Evolutionary conservation across 2,797 vertebrate genomes (phyloP), one percentile per base, ranked within the genome.

Genomic region (Eulemur coronatus): DNA sequence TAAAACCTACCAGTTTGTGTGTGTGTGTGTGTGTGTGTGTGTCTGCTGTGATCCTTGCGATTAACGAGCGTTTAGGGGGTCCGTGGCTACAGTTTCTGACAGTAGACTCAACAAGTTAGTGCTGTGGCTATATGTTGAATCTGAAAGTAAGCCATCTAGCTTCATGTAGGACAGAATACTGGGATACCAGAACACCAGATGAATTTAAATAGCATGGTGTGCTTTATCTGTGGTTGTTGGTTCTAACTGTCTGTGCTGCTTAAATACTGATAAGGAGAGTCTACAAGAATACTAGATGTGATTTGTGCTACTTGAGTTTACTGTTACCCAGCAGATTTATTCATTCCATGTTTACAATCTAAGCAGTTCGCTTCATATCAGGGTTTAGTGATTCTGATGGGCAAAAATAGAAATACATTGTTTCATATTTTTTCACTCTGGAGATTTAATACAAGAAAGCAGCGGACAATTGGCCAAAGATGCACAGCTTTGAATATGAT

Each of bases 241-340:
- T 84, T 95, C 95, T 97, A 78, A 95, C 95, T 92, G 96, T 96
- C 95, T 97, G 87, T 97, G 96, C 97, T 97, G 97, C 96, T 97
- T 97, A 97, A 98, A 95, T 94, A 93, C 96, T 96, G 96, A 97
- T 96, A 97, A 97, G 96, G 88, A 94, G 82, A 80, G 78, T 61
- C 97, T 96, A 97, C 95, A 96, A 95, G 97, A 97, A 97, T 97
- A 86, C 91, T 87, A 89, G 93, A 96, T 97, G 90, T 96, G 96
- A 96, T 97, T 92, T 93, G 96, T 94, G 91, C 38, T 0, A 28
- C 84, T 95, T 88, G 96, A 97, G 93, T 93, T 95, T 93, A 28
- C 0, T 0, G 86, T 1, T 59, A 78, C 4, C 57, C 26, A 20
- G 65, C 61, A 89, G 18, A 18, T 26, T 5, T 52, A 80, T 52